Evolutionary conservation across 2,888 invertebrate genomes (phyloP), one percentile per base, ranked within the genome.

Genomic region (Agriotes lineatus): DNA sequence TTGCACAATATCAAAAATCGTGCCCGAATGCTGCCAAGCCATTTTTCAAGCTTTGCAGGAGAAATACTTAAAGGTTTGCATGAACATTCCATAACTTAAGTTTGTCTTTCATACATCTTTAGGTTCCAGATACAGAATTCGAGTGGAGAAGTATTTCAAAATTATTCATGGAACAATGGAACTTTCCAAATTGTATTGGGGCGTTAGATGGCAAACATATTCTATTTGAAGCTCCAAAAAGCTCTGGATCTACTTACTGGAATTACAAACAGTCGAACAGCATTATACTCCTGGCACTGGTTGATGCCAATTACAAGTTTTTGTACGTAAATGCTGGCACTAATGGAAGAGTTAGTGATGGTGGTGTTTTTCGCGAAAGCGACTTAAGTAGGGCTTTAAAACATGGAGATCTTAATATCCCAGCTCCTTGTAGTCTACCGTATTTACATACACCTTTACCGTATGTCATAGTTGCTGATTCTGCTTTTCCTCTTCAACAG

Each of bases 381-480:
- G 63, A 60, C 39, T 66, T 79, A 20, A 57, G 57, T 45, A 65
- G 77, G 19, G 58, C 60, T 54, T 59, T 56, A 7, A 75, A 75
- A 39, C 72, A 79, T 67, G 54, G 79, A 18, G 77, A 78, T 14
- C 67, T 72, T 71, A 50, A 70, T 22, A 57, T 64, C 54, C 37
- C 71, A 25, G n/a, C 58, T 78, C 35, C 75, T 76, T 35, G 67
- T 61, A n/a, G n/a, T n/a, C n/a, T n/a, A n/a, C n/a, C n/a, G n/a
- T n/a, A n/a, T n/a, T 64, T 74, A 45, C 14, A 35, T 33, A 48
- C 35, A 35, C 65, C 67, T 20, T 57, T 76, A 3, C 76, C 77
- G 5, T 74, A 73, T 73, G 75, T 77, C 1, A 73, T 77, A 25
- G 74, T 80, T 19, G 77, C 75, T 6, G 79, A 79, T 74, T 75